Conservation (phyloP, 2,797 vertebrate species). For the Harpagifer antarcticus region DNA sequence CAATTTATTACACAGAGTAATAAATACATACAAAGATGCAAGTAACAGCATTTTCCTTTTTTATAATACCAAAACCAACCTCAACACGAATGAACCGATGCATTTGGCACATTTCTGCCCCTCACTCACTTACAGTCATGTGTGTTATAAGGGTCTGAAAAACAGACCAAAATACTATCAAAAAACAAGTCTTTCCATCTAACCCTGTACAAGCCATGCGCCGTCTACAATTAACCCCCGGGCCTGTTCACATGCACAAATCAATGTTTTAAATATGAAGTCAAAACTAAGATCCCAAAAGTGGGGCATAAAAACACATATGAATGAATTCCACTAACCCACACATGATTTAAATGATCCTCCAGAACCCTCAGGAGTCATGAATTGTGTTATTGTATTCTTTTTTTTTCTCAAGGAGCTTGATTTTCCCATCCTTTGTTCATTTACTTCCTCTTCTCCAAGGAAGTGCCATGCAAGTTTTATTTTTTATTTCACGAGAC, state of each 20-base stretch:
- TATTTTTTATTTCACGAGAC: constrained; percentile 51
- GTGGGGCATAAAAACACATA: constrained; percentile 66
- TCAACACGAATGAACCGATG: constrained; percentile 73
- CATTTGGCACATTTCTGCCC: constrained; percentile 71
- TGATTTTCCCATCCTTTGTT: constrained; percentile 61
- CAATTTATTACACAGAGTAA: constrained; percentile 90
- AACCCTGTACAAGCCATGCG: constrained; percentile 91
- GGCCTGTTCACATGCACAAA: constrained; percentile 89
- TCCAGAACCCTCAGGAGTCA: constrained; percentile 52
- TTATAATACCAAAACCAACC: constrained; percentile 77
- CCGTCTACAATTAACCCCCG: constrained; percentile 81
- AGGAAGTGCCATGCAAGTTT: constrained; percentile 82
- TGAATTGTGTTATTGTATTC: constrained; percentile 47
- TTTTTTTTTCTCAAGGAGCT: constrained; percentile 50
- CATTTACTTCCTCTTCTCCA: constrained; percentile 73
- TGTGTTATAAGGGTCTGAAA: constrained; percentile 80
- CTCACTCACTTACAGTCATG: constrained; percentile 51
- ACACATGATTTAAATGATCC: constrained; percentile 61
- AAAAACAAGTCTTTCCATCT: constrained; percentile 82
- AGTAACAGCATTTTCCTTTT: constrained; percentile 82
- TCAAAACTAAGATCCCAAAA: constrained; percentile 72
- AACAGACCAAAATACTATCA: constrained; percentile 75
- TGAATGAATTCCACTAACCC: constrained; percentile 64
- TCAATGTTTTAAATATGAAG: constrained; percentile 74
- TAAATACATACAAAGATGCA: constrained; percentile 89